Evolutionary conservation across 2,797 vertebrate genomes (phyloP).

Genomic region (Malurus leucopterus): DNA sequence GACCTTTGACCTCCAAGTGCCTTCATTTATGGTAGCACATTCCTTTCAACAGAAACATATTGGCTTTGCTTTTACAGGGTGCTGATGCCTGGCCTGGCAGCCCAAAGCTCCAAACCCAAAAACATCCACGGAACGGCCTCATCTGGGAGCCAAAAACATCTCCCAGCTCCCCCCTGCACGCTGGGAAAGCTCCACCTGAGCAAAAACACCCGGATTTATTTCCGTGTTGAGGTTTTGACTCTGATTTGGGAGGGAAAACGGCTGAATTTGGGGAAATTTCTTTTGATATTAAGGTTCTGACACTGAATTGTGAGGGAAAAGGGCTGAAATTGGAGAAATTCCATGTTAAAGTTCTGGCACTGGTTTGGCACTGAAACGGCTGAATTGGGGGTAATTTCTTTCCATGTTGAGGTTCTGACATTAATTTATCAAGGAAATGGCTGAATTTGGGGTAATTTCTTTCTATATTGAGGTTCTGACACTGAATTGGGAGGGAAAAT

Average conservation of each 20-base stretch:
- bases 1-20: conserved; percentile 75
- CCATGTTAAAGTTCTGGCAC: no score
- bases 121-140: not conserved
- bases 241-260: not conserved
- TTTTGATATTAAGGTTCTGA: not conserved
- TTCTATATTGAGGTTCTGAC: accelerated
- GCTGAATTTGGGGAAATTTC: no score
- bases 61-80: conserved; percentile 69
- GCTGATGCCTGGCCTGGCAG: conserved; percentile 59
- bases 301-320: not conserved
- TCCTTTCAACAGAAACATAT: conserved; percentile 70
- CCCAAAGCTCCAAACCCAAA: not conserved
- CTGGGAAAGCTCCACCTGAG: not conserved
- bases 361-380: no score
- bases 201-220: not conserved
- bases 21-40: conserved; percentile 74
- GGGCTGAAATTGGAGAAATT: no score
- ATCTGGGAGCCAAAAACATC: not conserved
- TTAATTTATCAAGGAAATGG: not conserved
- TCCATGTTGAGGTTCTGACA: accelerated
- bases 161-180: not conserved
- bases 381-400: not conserved
- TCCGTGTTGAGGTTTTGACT: not conserved
- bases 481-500: not conserved
- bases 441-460: not conserved